phyloP scores from a whole-genome alignment of 1,140 invertebrate genomes.

The Drosophila nasuta region DNA sequence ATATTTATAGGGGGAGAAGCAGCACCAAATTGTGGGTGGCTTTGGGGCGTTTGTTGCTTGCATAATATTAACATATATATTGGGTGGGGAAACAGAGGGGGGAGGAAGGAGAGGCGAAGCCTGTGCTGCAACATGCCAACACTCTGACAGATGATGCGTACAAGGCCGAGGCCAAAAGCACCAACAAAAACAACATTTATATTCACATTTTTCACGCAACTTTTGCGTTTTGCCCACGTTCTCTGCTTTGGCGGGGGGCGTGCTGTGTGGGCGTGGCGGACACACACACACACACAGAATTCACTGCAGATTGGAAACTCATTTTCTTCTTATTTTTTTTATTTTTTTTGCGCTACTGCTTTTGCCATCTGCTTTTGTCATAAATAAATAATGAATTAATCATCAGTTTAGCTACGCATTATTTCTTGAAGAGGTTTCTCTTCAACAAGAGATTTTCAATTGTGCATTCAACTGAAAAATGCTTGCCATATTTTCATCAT shows the following conservation, averaged over 20 bases:
- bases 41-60: slow-evolving; percentile 43
- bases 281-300: neutral
- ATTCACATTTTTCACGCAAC: slow-evolving; percentile 17
- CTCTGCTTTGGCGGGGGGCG: neutral
- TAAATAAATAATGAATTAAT: slow-evolving; percentile 78
- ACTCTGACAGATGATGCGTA: slow-evolving; percentile 63
- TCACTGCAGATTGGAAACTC: slow-evolving; percentile 19
- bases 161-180: slow-evolving; percentile 49
- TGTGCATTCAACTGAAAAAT: slow-evolving; percentile 63
- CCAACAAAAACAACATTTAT: slow-evolving; percentile 2
- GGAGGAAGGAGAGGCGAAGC: neutral
- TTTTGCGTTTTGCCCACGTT: slow-evolving; percentile 13
- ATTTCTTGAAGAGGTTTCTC: slow-evolving; percentile 23
- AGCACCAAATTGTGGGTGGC: slow-evolving; percentile 11
- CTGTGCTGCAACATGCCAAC: slow-evolving; percentile 13
- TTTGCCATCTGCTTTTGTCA: slow-evolving; percentile 64
- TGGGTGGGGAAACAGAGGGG: neutral
- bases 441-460: slow-evolving; percentile 54
- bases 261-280: slow-evolving; percentile 27
- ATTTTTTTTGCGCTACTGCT: slow-evolving; percentile 26
- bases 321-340: slow-evolving; percentile 14
- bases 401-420: slow-evolving; percentile 66
- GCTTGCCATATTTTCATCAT: slow-evolving; percentile 11
- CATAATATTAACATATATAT: slow-evolving; percentile 71
- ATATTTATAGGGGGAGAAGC: slow-evolving; percentile 67